Evolutionary conservation across 2,888 invertebrate species (phyloP), one percentile per base, ranked within the genome.

Genomic region (Philonicus albiceps): DNA sequence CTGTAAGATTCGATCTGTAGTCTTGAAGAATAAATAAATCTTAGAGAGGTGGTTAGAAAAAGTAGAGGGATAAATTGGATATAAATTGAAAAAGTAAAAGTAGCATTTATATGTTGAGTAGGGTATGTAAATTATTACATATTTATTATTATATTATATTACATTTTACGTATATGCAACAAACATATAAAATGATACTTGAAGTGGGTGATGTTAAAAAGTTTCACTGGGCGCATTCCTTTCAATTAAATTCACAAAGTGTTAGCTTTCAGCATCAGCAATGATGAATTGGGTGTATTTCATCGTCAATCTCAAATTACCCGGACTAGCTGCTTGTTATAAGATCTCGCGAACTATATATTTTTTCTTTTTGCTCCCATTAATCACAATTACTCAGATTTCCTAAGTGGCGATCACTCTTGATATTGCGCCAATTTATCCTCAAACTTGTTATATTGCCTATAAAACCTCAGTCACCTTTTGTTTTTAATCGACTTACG

Each of bases 401-500:
- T 81, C 81, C 55, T 37, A 81, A 55, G 81, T 81, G 37, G 53
- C 81, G 81, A 64, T 64, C 81, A 37, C 40, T 84, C 49, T 84
- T 84, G 43, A 73, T 84, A 73, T 84, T 84, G 84, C 84, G 73
- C 72, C 84, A 84, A 84, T 84, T 84, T 84, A 84, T 43, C 43
- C 84, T 84, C 43, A 73, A 73, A 84, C 73, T 73, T 73, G 73
- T 73, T 84, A 73, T 31, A 31, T 74, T 84, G 72, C 40, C 49
- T n/a, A 83, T 83, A 83, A 83, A 83, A 83, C 83, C 84, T 73
- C 84, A 84, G 84, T 73, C 84, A 43, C 73, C 73, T 85, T 85
- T 85, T 85, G 85, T 85, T 75, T 84, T 85, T 85, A 75, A 85
- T 85, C 85, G 85, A 85, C 85, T 85, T 85, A 85, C 75, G 85